Evolutionary conservation across 64 coral and sea anemone species (phyloP).

Genomic region (Dendronephthya gigantea): DNA sequence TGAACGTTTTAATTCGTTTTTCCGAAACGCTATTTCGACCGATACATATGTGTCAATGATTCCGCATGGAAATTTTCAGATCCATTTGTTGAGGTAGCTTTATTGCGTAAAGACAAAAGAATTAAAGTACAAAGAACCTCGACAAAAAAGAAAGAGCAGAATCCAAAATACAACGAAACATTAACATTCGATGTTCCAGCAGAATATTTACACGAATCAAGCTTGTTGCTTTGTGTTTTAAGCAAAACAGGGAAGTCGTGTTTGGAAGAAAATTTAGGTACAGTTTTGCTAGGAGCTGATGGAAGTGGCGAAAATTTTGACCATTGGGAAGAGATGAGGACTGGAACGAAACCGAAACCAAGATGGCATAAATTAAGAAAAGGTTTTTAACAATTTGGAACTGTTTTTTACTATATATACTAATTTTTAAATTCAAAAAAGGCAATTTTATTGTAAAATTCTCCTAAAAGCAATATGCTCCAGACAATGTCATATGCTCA

Average conservation of each 20-base stretch:
- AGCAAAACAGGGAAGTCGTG: neutral
- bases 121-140: neutral
- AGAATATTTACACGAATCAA: neutral
- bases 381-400: neutral
- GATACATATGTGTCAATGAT: neutral
- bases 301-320: constrained; percentile 1
- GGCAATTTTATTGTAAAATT: no score
- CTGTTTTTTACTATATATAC: no score
- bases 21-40: neutral
- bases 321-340: constrained; percentile 9
- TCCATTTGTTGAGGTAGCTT: neutral
- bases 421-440: no score
- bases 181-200: constrained; percentile 3
- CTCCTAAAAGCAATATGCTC: no score
- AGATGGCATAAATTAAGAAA: constrained; percentile 21
- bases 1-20: neutral
- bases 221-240: neutral
- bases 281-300: neutral
- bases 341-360: neutral
- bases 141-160: neutral
- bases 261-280: neutral
- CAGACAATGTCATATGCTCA: no score
- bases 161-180: neutral
- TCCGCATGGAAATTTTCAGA: neutral
- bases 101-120: neutral